Conservation (phyloP, 2,888 invertebrate species). For the Eumerus sabulonum region DNA sequence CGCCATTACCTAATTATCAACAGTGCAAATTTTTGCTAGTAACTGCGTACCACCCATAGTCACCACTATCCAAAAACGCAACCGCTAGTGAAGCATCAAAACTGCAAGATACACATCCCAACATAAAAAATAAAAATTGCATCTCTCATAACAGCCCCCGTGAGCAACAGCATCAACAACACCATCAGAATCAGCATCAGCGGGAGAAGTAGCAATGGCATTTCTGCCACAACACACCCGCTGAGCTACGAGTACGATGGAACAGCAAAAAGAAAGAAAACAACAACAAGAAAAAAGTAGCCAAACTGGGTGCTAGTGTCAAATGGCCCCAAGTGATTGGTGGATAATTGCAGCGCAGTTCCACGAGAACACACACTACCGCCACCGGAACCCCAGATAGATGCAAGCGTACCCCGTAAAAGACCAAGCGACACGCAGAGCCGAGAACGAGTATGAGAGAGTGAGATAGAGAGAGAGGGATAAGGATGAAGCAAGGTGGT, state of each 20-base stretch:
- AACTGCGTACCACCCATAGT: too few relatives aligned
- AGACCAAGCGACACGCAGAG: conserved; percentile 24
- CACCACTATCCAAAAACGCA: too few relatives aligned
- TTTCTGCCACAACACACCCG: conserved; percentile 24
- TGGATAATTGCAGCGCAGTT: conserved; percentile 65
- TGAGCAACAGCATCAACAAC: too few relatives aligned
- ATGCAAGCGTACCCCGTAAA: conserved; percentile 38
- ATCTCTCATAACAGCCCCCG: conserved; percentile 42
- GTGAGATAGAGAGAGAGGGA: too few relatives aligned
- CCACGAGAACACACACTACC: conserved; percentile 48
- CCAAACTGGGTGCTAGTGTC: conserved; percentile 66
- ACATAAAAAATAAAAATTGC: too few relatives aligned
- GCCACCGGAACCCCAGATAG: conserved; percentile 49
- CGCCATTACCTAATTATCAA: too few relatives aligned
- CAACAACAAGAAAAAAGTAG: too few relatives aligned
- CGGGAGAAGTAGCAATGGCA: conserved; percentile 19
- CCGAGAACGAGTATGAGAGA: too few relatives aligned
- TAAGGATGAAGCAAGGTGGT: too few relatives aligned
- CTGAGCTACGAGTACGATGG: neutral
- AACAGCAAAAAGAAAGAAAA: conserved; percentile 16
- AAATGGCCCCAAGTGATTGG: conserved; percentile 64
- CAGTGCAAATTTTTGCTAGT: too few relatives aligned
- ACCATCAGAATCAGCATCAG: too few relatives aligned
- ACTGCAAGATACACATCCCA: conserved; percentile 46
- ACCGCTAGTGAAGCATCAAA: conserved; percentile 29